A percentile compares a stretch with the other conserved stretches of the same genome.
phyloP scores from a whole-genome alignment of 2,888 invertebrate genomes.

The Drosophila paramelanica region DNA sequence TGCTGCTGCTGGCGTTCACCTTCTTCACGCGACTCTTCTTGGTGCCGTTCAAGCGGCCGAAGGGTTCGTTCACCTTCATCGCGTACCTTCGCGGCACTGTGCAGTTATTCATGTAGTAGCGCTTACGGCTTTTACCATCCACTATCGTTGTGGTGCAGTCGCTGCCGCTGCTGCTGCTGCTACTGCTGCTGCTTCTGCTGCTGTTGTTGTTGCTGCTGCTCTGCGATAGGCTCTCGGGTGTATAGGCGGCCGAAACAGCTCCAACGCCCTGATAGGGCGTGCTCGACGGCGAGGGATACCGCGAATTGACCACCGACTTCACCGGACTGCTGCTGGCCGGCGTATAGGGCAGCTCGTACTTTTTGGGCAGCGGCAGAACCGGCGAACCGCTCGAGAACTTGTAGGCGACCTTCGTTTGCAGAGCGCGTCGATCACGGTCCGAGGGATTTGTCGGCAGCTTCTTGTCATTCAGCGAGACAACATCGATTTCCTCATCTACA shows the following conservation, averaged over 20 bases:
- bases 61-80: slow-evolving; percentile 38
- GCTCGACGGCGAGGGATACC: slow-evolving; percentile 81
- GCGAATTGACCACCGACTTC: slow-evolving; percentile 81
- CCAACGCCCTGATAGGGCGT: slow-evolving; percentile 72
- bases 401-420: slow-evolving; percentile 87
- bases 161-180: slow-evolving; percentile 54
- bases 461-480: slow-evolving; percentile 89
- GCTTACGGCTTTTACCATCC: slow-evolving; percentile 37
- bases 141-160: slow-evolving; percentile 2
- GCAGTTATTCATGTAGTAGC: slow-evolving; percentile 23
- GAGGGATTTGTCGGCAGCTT: slow-evolving; percentile 89
- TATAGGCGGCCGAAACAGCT: slow-evolving; percentile 35
- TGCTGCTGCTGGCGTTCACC: background rate
- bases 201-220: slow-evolving; percentile 82
- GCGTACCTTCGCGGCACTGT: slow-evolving; percentile 2
- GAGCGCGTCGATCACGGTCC: slow-evolving; percentile 88
- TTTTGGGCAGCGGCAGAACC: slow-evolving; percentile 73
- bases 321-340: slow-evolving; percentile 83
- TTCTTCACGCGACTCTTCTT: slow-evolving; percentile 47
- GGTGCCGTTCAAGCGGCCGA: slow-evolving; percentile 32
- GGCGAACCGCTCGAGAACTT: slow-evolving; percentile 84
- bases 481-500: slow-evolving; percentile 91
- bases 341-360: slow-evolving; percentile 78
- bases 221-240: slow-evolving; percentile 60
- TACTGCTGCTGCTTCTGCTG: slow-evolving; percentile 45